Base-by-base conservation (phyloP, 2,797 vertebrate genomes). In the Acridotheres tristis region DNA sequence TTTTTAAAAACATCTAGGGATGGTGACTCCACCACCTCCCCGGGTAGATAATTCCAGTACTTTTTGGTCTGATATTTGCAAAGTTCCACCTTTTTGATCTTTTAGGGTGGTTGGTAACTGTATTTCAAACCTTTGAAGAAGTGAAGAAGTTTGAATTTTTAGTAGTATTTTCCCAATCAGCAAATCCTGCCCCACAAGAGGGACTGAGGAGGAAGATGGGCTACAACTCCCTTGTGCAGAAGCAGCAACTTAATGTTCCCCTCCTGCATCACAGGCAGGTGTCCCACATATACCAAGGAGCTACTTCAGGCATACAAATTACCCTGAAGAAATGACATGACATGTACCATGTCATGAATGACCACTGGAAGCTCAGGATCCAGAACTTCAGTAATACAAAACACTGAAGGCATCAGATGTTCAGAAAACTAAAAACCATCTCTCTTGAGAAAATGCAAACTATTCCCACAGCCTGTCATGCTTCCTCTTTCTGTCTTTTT, bases 161-260 rank as follows among this genome's bases (percentile, higher is more conserved):
- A 50, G 34, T 29, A 65, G 27, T 66, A 68, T 27, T 92, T 62
- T 45, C 27, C 13, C 25, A 63, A 5, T 38, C 10, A 55, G 14
- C 30, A 85, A 51, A n/a, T 48, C 10, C 13, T 76, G 25, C 19
- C 34, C 25, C 29, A 30, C 0, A 0, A 54, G 22, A 21, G 9
- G 29, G 40, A 73, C 19, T 5, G 4, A 42, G 15, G 20, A 13
- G 32, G 18, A 79, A 67, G 48, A 13, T 13, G 53, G 21, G 48
- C 38, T 82, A 18, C 48, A 65, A 7, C 4, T 76, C 51, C 36
- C 36, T 38, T 23, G 32, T 0, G 1, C 59, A 74, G 65, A 61
- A 67, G 36, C 7, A 20, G 42, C 20, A 71, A 19, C 30, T 67
- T 34, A 23, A 26, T 0, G 1, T 20, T 42, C 7, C 12, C 42